phyloP scores from a whole-genome alignment of 2,113 vertebrate species.

The Pangasianodon gigas region DNA sequence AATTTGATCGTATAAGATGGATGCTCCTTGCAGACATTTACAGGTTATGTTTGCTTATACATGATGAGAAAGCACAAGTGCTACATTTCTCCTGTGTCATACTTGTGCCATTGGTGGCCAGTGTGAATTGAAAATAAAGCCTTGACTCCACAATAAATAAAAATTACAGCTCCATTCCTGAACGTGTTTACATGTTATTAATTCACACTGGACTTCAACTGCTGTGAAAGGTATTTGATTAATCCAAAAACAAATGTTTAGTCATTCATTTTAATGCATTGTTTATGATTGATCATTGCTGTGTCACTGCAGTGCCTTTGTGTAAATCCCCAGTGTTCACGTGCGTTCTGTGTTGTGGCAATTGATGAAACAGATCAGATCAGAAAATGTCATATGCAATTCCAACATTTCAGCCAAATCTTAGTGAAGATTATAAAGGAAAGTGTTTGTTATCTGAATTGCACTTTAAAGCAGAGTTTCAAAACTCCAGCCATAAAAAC shows the following conservation, averaged over 20 bases:
- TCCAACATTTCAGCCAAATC: not conserved
- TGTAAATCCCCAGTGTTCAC: not conserved
- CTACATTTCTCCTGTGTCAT: not conserved
- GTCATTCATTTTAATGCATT: not conserved
- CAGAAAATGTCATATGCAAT: not conserved
- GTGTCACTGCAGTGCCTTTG: not conserved
- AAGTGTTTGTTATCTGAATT: not conserved
- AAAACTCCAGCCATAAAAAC: not conserved
- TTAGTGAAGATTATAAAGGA: not conserved
- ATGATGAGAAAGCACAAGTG: not conserved
- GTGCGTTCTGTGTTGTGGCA: not conserved
- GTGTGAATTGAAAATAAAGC: not conserved
- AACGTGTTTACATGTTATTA: not conserved
- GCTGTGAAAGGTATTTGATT: not conserved
- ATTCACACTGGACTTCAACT: not conserved
- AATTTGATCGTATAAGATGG: not conserved
- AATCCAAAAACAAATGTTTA: not conserved
- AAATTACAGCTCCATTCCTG: not conserved
- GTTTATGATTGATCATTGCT: not conserved
- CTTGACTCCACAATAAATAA: not conserved
- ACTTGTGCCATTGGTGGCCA: not conserved
- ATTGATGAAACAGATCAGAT: not conserved
- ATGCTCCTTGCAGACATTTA: not conserved
- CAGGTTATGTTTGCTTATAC: not conserved
- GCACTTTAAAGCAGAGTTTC: not conserved